Conservation (phyloP, 2,113 vertebrate species). For the Nothobranchius furzeri region DNA sequence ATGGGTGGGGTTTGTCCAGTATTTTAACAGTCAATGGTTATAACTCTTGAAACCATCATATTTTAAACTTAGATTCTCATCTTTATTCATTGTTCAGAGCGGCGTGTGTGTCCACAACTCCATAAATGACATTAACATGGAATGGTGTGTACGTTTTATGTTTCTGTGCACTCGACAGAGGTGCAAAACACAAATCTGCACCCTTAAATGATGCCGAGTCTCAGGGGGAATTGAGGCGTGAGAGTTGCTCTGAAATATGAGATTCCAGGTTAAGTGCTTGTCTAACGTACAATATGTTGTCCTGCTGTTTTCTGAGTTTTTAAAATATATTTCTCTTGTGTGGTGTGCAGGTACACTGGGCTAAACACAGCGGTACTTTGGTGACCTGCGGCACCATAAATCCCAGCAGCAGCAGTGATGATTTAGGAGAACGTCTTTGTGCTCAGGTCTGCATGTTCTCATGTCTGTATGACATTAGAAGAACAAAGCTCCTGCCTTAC, state of each 20-base stretch:
- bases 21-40: no score
- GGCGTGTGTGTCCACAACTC: no score
- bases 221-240: no score
- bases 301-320: conserved; percentile 19
- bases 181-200: no score
- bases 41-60: no score
- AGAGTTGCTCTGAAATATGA: conserved; percentile 7
- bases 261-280: conserved; percentile 7
- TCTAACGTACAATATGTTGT: conserved; percentile 1
- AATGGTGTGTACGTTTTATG: no score
- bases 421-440: conserved; percentile 30
- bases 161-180: no score
- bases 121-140: no score
- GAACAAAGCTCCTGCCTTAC: conserved; percentile 9
- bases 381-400: conserved; percentile 8
- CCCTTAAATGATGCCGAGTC: no score
- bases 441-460: conserved; percentile 28
- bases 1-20: no score
- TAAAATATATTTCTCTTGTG: not conserved
- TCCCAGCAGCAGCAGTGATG: not conserved
- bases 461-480: conserved; percentile 16
- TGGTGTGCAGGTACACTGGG: conserved; percentile 2
- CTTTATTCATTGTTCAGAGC: no score
- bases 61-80: no score
- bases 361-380: not conserved